phyloP scores from a whole-genome alignment of 1,140 invertebrate genomes.

The Trachelipus rathkii region DNA sequence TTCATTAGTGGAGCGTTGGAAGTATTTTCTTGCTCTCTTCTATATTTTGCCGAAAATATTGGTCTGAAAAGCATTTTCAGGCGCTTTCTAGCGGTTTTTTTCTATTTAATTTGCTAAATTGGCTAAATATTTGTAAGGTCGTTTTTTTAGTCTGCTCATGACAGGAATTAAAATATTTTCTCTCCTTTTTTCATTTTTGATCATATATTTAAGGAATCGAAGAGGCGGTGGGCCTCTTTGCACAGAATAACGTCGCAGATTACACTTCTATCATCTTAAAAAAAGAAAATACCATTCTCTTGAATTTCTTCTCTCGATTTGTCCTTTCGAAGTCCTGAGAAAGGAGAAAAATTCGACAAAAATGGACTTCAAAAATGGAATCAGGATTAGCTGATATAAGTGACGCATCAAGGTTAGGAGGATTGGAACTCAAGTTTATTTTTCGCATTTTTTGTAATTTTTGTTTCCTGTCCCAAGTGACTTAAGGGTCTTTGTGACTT shows the following conservation, averaged over 20 bases:
- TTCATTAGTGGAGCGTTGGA: no score
- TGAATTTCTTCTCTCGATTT: constrained; percentile 1
- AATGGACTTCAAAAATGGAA: not conserved
- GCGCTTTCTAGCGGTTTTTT: no score
- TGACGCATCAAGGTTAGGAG: no score
- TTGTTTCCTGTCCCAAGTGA: not conserved
- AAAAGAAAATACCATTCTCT: not conserved
- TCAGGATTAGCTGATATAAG: not conserved
- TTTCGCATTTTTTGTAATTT: no score
- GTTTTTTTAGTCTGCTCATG: not conserved
- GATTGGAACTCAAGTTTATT: no score
- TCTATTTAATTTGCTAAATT: no score
- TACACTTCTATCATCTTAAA: not conserved
- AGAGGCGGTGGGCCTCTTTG: not conserved
- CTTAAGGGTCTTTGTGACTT: not conserved
- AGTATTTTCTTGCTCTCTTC: no score
- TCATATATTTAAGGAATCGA: not conserved
- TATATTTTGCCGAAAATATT: no score
- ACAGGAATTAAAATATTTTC: not conserved
- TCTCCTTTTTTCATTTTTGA: constrained; percentile 1
- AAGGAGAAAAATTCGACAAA: not conserved
- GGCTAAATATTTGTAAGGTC: not conserved
- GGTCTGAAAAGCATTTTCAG: no score
- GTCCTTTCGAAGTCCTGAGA: not conserved
- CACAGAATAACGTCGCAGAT: not conserved